Evolutionary conservation across 2,113 vertebrate species (phyloP).

Genomic region (Dendropsophus ebraccatus): DNA sequence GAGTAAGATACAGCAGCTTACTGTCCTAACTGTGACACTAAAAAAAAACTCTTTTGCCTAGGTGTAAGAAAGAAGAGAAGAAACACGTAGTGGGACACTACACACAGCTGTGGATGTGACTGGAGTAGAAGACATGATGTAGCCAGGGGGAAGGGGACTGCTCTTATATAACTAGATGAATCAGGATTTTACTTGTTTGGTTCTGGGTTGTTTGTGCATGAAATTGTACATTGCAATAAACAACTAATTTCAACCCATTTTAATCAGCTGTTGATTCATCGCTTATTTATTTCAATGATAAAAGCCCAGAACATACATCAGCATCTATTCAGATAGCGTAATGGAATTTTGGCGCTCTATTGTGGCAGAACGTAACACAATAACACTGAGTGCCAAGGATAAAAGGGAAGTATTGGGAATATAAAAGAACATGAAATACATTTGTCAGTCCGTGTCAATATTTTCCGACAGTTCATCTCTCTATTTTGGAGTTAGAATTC

Average conservation of each 20-base stretch:
- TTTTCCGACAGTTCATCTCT: neutral
- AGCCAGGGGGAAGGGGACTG: neutral
- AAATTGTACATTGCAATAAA: neutral
- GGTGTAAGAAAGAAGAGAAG: too few relatives aligned
- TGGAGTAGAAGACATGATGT: neutral
- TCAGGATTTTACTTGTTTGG: neutral
- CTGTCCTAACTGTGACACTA: too few relatives aligned
- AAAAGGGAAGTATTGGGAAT: neutral
- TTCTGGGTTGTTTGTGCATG: neutral
- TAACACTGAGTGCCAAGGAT: neutral
- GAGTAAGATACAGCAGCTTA: too few relatives aligned
- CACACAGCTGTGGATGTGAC: neutral
- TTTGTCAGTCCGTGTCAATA: neutral
- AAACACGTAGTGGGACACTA: too few relatives aligned
- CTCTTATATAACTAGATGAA: neutral
- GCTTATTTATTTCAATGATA: neutral
- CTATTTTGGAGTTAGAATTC: neutral
- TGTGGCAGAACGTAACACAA: neutral
- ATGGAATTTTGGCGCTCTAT: neutral
- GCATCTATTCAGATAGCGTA: neutral
- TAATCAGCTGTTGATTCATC: neutral
- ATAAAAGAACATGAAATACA: neutral
- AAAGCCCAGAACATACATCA: neutral
- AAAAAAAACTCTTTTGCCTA: too few relatives aligned
- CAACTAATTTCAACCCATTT: neutral